Percentiles rank a stretch among this genome's conserved stretches.
phyloP scores from a whole-genome alignment of 2,797 vertebrate genomes.

The Squalus acanthias region DNA sequence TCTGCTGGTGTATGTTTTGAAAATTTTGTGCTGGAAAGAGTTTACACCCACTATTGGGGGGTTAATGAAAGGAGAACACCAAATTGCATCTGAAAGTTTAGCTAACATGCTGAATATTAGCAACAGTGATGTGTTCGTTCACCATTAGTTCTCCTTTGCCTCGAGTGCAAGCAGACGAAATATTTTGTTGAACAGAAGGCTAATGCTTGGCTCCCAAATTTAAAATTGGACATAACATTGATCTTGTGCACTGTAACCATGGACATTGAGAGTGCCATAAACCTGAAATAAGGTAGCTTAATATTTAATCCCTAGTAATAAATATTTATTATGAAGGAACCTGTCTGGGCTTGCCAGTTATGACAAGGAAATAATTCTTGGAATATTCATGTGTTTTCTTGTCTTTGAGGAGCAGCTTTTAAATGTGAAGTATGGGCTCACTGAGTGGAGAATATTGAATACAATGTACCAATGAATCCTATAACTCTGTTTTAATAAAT shows the following conservation, averaged over 20 bases:
- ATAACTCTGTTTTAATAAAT: not conserved
- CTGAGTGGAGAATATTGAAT: not conserved
- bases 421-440: not conserved
- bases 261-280: not conserved
- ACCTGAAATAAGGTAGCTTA: not conserved
- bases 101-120: not conserved
- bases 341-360: not conserved
- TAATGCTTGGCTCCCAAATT: not conserved
- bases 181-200: not conserved
- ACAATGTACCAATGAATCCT: not conserved
- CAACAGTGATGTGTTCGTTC: not conserved
- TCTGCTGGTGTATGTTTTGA: not conserved
- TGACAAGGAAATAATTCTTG: not conserved
- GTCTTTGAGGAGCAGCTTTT: not conserved
- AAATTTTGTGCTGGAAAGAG: not conserved
- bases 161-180: not conserved
- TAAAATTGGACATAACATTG: not conserved
- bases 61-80: not conserved
- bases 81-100: not conserved
- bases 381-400: not conserved
- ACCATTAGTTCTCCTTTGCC: not conserved
- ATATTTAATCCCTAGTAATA: not conserved
- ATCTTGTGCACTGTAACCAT: not conserved
- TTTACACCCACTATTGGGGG: not conserved
- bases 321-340: not conserved